Conservation (phyloP, 2,797 vertebrate species). For the Acestrorhynchus altus region DNA sequence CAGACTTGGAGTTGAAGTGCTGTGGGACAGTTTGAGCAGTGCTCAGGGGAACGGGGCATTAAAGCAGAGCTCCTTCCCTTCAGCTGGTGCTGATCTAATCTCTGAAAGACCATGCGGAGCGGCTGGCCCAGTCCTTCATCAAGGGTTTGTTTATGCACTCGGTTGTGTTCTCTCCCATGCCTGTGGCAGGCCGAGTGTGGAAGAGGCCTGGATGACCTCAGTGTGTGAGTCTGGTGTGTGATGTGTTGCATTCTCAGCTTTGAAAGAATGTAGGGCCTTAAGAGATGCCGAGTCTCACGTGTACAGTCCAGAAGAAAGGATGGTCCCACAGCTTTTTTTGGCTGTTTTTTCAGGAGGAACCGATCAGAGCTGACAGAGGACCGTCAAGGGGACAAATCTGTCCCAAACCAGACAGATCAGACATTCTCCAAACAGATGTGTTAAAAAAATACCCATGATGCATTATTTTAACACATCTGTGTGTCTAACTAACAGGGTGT, state of each 20-base stretch:
- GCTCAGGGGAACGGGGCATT: not conserved
- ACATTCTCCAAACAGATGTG: not conserved
- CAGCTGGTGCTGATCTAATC: conserved; percentile 26
- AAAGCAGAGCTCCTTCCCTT: conserved; percentile 22
- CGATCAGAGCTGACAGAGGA: not conserved
- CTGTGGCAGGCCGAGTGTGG: not conserved
- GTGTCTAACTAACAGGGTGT: too few species aligned
- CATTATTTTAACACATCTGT: too few species aligned
- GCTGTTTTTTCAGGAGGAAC: conserved; percentile 1
- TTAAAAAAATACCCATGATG: too few species aligned
- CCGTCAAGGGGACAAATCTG: not conserved
- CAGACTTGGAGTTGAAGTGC: not conserved
- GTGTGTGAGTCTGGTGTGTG: not conserved
- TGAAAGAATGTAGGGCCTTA: not conserved
- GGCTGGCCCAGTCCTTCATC: not conserved
- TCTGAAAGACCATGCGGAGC: not conserved
- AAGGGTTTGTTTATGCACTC: not conserved
- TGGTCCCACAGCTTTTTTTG: not conserved
- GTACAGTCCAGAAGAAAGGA: too few species aligned
- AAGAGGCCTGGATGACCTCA: conserved; percentile 2
- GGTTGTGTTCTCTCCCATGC: not conserved
- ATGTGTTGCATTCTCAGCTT: not conserved
- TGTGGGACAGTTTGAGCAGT: conserved; percentile 14
- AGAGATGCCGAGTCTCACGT: not conserved
- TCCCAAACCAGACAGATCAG: not conserved